Percentiles rank a stretch among this genome's conserved stretches.
Evolutionary conservation across 2,888 invertebrate species (phyloP).

Genomic region (Temnothorax ravouxi): DNA sequence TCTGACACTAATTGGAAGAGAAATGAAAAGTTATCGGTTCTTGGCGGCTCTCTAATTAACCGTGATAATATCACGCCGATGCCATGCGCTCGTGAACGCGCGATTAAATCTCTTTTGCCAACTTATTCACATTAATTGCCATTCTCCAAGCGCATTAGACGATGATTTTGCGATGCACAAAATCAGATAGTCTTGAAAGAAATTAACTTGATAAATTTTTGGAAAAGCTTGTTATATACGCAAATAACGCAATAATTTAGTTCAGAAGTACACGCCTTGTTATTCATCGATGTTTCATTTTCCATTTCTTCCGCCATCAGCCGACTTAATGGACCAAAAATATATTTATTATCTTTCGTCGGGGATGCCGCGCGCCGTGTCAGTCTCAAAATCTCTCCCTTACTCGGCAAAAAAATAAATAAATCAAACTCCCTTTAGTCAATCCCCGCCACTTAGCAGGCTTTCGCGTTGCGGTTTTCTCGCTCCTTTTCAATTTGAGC

Average conservation of each 20-base stretch:
- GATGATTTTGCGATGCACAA: conserved; percentile 10
- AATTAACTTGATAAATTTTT: background rate
- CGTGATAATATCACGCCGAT: conserved; percentile 50
- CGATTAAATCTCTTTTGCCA: conserved; percentile 48
- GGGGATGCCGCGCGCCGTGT: conserved; percentile 11
- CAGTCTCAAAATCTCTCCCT: conserved; percentile 24
- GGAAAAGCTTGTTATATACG: background rate
- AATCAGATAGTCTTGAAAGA: background rate
- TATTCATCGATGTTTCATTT: background rate
- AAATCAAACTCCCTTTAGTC: conserved; percentile 71
- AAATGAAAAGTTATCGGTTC: conserved; percentile 72
- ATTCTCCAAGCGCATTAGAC: conserved; percentile 1
- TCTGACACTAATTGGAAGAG: conserved; percentile 70
- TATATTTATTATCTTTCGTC: conserved; percentile 34
- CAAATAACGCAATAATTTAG: background rate
- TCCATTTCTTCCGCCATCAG: background rate
- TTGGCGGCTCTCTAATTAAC: conserved; percentile 66
- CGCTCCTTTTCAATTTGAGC: conserved; percentile 82
- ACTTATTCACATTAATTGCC: conserved; percentile 43
- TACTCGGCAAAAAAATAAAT: conserved; percentile 61
- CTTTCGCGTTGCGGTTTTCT: conserved; percentile 74
- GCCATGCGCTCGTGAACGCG: conserved; percentile 45
- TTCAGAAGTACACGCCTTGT: background rate
- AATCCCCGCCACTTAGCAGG: conserved; percentile 75
- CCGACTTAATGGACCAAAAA: conserved; percentile 27